These are phyloP conservation scores for Sisyra nigra DNA, from an alignment of 2,888 invertebrate species.

Conservation along the genomic window DNA sequence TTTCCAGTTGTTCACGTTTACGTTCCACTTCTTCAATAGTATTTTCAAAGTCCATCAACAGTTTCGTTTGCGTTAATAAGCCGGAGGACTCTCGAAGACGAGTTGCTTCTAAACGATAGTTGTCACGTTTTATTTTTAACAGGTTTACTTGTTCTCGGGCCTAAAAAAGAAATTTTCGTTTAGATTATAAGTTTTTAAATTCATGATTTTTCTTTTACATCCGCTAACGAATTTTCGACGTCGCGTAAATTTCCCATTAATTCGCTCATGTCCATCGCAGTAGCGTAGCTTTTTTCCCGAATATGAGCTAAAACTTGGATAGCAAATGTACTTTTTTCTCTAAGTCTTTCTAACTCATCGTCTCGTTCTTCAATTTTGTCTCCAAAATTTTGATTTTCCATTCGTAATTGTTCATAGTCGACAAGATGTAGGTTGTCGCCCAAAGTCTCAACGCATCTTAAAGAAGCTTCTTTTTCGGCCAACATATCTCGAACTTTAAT, in stretches of 20 bases:
- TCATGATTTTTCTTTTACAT: background rate
- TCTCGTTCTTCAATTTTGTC: slow-evolving; percentile 39
- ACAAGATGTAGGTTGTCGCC: slow-evolving; percentile 32
- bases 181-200: background rate
- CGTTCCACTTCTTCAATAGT: slow-evolving; percentile 21
- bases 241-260: slow-evolving; percentile 14
- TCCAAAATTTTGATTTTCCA: slow-evolving; percentile 31
- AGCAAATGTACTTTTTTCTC: slow-evolving; percentile 29
- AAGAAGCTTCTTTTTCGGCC: slow-evolving; percentile 19
- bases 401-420: slow-evolving; percentile 37
- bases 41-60: slow-evolving; percentile 32
- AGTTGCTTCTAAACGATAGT: slow-evolving; percentile 25
- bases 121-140: slow-evolving; percentile 26
- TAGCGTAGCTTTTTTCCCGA: slow-evolving; percentile 32
- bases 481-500: slow-evolving; percentile 22
- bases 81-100: slow-evolving; percentile 29
- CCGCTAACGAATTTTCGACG: slow-evolving; percentile 13
- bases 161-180: slow-evolving; percentile 11
- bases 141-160: slow-evolving; percentile 23
- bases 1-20: slow-evolving; percentile 13
- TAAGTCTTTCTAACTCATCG: slow-evolving; percentile 30
- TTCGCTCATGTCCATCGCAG: slow-evolving; percentile 19
- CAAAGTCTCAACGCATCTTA: slow-evolving; percentile 26
- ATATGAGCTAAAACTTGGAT: slow-evolving; percentile 33
- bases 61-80: slow-evolving; percentile 29